These are phyloP conservation scores for Euthynnus affinis DNA, from an alignment of 2,797 vertebrate species.

Conservation along the genomic window DNA sequence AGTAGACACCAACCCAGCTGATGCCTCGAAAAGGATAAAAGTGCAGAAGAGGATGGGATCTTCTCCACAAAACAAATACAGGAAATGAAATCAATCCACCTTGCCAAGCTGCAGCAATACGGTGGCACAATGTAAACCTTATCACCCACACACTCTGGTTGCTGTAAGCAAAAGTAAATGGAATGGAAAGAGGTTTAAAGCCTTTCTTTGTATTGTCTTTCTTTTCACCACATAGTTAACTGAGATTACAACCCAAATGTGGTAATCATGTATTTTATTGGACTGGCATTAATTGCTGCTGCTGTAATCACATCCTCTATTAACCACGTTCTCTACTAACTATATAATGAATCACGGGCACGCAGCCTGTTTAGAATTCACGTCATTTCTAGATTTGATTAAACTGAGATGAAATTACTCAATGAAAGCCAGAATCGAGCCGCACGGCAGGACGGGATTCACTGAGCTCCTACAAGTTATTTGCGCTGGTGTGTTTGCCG, in stretches of 20 bases:
- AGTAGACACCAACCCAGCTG: constrained; percentile 1
- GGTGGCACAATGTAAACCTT: constrained; percentile 28
- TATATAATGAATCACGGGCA: constrained; percentile 60
- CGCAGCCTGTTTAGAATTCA: constrained; percentile 52
- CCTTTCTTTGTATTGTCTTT: constrained; percentile 22
- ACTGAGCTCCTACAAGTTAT: constrained; percentile 42
- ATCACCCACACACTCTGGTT: constrained; percentile 31
- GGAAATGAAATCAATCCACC: constrained; percentile 55
- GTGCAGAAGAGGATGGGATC: constrained; percentile 23
- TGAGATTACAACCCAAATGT: constrained; percentile 60
- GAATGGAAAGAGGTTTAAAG: constrained; percentile 30
- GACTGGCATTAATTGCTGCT: constrained; percentile 68
- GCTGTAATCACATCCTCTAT: constrained; percentile 67
- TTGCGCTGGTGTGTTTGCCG: constrained; percentile 38
- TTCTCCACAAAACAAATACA: constrained; percentile 43
- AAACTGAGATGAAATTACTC: constrained; percentile 66
- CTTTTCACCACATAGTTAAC: constrained; percentile 40
- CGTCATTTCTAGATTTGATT: constrained; percentile 62
- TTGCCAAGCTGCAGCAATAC: constrained; percentile 30
- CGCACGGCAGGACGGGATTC: constrained; percentile 48
- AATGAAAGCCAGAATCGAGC: constrained; percentile 54
- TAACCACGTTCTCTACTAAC: constrained; percentile 55
- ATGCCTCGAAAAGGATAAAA: constrained; percentile 5
- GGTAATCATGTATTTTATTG: constrained; percentile 68
- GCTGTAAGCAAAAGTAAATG: constrained; percentile 44